Base-by-base conservation (phyloP, 1,140 invertebrate species). In the Solenopsis fugax region DNA sequence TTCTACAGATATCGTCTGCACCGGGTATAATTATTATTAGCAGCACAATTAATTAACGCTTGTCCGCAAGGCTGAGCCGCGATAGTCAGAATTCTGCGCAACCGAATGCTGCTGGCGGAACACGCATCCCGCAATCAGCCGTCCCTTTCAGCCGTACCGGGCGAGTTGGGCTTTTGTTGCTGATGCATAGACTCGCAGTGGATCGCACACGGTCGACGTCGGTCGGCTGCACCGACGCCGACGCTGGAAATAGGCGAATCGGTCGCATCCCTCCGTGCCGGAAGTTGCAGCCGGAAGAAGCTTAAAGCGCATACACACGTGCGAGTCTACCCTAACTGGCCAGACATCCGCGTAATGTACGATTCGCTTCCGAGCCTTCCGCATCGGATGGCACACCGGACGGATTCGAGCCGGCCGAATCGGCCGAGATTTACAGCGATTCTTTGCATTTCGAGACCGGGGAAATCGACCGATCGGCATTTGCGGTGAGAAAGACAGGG, bases 301-400 rank as follows among this genome's bases (percentile, higher is more conserved):
- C 41, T 73, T 84, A 84, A 84, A 84, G 80, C 80, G 52, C 48
- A 41, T 62, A 84, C 41, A 73, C 67, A 29, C 67, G 41, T 37
- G 7, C 78, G 18, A 18, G 50, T 45, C 37, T 24, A 58, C n/a
- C 12, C 80, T 73, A 52, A 82, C 67, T 21, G 54, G 18, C 13
- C 80, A 75, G 80, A 84, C 69, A 67, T 73, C 80, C 54, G 41
- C 80, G 54, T 75, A 84, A 84, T 84, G 54, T 82, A 82, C 67
- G 69, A 84, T 75, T 75, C 69, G 69, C 69, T 75, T 84, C 80
- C 80, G 80, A 56, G 41, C 37, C 41, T 84, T 84, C 67, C 80
- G 9, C 80, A 29, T 75, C 80, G 80, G 37, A 69, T 21, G 65
- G 41, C 50, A 78, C 48, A 65, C n/a, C 76, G 45, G 29, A 67